Conservation (phyloP, 1,140 invertebrate species). For the Aphelinus atriplicis region DNA sequence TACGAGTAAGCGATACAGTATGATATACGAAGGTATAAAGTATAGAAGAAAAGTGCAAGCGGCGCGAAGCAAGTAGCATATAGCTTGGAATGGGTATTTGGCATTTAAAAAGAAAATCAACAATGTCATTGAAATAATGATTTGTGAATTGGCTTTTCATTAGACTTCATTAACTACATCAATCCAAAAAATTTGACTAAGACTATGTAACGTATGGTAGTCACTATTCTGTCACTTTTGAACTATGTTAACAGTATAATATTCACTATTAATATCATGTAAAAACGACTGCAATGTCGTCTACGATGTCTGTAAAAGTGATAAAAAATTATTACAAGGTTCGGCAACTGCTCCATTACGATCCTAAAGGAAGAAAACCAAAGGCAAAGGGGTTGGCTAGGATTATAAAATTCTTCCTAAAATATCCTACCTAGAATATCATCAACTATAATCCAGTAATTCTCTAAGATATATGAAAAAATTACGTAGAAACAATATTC, state of each 20-base stretch:
- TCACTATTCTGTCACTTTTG: no score
- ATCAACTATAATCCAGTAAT: conserved; percentile 24
- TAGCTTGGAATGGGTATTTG: no score
- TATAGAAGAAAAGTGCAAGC: no score
- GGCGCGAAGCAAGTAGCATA: no score
- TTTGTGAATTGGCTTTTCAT: conserved; percentile 21
- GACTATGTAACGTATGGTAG: conserved; percentile 7
- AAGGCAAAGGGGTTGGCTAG: conserved; percentile 22
- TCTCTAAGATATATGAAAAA: conserved; percentile 29
- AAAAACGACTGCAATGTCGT: conserved; percentile 32
- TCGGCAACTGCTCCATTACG: conserved; percentile 8
- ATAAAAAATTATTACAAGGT: conserved; percentile 20
- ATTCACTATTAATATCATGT: not conserved
- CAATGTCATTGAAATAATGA: not conserved
- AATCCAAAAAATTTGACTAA: conserved; percentile 27
- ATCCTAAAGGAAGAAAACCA: conserved; percentile 11
- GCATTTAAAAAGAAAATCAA: not conserved
- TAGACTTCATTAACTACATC: conserved; percentile 24
- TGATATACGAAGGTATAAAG: no score
- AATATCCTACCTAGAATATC: conserved; percentile 20
- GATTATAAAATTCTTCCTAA: conserved; percentile 25
- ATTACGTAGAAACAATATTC: conserved; percentile 42
- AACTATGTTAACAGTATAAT: not conserved
- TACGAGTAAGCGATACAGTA: no score
- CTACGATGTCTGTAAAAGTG: conserved; percentile 8